phyloP scores from a whole-genome alignment of 1,140 invertebrate genomes.

The Caenorhabditis inopinata region DNA sequence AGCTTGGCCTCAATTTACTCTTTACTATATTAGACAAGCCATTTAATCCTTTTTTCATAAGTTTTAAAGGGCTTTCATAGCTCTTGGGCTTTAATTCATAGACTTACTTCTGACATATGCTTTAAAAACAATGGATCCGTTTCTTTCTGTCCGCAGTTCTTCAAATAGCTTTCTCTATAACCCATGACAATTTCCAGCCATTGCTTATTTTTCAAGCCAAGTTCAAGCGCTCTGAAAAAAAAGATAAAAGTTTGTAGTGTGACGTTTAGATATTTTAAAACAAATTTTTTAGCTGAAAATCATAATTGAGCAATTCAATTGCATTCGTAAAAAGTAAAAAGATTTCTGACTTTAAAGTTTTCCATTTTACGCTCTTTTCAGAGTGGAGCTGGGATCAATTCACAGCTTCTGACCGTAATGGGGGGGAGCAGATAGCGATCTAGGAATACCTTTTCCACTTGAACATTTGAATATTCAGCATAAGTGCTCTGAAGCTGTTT shows the following conservation, averaged over 20 bases:
- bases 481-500: conserved; percentile 77
- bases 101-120: conserved; percentile 71
- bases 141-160: conserved; percentile 76
- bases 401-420: background rate
- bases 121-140: conserved; percentile 76
- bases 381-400: too few relatives aligned
- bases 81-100: background rate
- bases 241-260: background rate
- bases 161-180: conserved; percentile 77
- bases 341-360: background rate
- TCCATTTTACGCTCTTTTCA: too few relatives aligned
- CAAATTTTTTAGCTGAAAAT: too few relatives aligned
- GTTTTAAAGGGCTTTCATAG: too few relatives aligned
- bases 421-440: background rate
- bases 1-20: too few relatives aligned
- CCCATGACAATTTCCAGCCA: conserved; percentile 78
- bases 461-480: conserved; percentile 78
- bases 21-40: too few relatives aligned
- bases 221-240: conserved; percentile 76
- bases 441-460: conserved; percentile 77
- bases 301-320: too few relatives aligned
- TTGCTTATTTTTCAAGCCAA: conserved; percentile 79
- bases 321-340: too few relatives aligned
- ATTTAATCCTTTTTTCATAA: too few relatives aligned
- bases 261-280: background rate